These are phyloP conservation scores for Pseudorectes ferrugineus DNA, from an alignment of 2,113 vertebrate species.

Conservation along the genomic window DNA sequence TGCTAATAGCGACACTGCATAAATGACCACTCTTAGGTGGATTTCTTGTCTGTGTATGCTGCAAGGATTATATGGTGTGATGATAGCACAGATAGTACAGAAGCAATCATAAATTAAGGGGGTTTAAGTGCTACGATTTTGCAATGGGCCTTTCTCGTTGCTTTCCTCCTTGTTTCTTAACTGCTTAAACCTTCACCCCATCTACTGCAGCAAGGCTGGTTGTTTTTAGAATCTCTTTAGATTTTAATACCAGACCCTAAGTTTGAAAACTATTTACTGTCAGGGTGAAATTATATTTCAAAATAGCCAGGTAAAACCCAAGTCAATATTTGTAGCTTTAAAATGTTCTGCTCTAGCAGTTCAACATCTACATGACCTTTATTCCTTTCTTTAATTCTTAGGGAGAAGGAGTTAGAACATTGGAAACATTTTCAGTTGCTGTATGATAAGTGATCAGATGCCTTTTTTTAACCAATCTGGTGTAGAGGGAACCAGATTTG, in stretches of 20 bases:
- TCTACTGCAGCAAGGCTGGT: not conserved
- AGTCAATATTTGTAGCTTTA: not conserved
- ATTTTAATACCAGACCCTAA: slow-evolving; percentile 1
- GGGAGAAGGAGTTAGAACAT: not conserved
- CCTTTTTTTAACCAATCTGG: not conserved
- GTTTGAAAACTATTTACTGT: slow-evolving; percentile 1
- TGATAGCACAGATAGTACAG: not conserved
- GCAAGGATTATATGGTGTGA: not conserved
- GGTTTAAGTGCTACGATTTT: not conserved
- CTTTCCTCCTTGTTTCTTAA: not conserved
- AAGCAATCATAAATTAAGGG: not conserved
- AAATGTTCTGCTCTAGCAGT: not conserved
- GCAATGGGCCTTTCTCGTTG: not conserved
- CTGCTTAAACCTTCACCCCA: not conserved
- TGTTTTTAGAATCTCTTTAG: not conserved
- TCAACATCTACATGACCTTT: not conserved
- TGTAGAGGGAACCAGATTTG: not conserved
- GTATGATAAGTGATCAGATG: not conserved
- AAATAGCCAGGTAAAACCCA: slow-evolving; percentile 38
- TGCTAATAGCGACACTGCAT: not conserved
- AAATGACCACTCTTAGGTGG: not conserved
- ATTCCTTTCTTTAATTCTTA: not conserved
- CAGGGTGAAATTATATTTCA: slow-evolving; percentile 4
- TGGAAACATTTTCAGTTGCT: not conserved
- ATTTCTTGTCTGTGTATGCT: not conserved